Conservation (phyloP, 2,888 invertebrate genomes). For the Dryococelus australis region DNA sequence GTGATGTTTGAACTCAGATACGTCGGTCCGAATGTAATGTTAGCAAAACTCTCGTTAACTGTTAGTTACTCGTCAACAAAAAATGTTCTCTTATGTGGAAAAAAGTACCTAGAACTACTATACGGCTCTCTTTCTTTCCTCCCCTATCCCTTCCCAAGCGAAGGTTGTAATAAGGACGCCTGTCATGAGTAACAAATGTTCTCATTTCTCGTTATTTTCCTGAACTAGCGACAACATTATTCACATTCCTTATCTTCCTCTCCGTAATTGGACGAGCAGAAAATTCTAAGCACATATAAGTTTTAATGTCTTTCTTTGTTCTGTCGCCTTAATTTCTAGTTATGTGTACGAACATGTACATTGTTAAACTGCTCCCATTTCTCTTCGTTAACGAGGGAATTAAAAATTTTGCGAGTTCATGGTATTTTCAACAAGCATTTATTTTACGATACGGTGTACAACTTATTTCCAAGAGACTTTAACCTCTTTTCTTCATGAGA, state of each 20-base stretch:
- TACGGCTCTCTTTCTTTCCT: background rate
- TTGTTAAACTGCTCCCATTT: background rate
- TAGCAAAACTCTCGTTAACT: too few species aligned
- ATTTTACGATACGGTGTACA: too few species aligned
- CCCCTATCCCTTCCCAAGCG: background rate
- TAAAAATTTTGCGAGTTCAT: background rate
- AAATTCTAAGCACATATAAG: slow-evolving; percentile 1
- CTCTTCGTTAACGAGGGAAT: background rate
- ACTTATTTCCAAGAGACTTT: too few species aligned
- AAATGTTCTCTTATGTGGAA: too few species aligned
- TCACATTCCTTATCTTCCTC: background rate
- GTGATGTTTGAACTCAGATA: too few species aligned
- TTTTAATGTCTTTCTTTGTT: background rate
- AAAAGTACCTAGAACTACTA: background rate
- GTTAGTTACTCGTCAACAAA: too few species aligned
- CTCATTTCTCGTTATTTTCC: background rate
- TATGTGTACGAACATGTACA: background rate
- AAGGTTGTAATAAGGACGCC: background rate
- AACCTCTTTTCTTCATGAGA: too few species aligned
- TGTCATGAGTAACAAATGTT: background rate
- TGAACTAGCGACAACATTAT: background rate
- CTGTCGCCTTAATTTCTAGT: background rate
- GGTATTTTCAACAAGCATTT: background rate
- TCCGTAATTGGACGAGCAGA: background rate
- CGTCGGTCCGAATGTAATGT: too few species aligned